Base-by-base conservation (phyloP, 2,113 vertebrate species). In the Python bivittatus region DNA sequence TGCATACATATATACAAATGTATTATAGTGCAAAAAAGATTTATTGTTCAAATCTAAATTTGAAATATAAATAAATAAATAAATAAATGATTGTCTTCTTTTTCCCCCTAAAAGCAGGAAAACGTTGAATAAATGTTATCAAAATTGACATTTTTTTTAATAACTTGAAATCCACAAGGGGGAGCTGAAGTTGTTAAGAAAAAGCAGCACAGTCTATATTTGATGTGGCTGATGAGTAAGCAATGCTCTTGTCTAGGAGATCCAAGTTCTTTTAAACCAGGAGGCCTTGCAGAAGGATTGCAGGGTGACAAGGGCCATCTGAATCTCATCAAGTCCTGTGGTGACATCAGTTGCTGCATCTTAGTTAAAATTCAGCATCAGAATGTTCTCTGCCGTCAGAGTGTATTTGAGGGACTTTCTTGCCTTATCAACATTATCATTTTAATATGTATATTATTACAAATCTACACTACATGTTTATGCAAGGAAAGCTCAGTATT, bases 141-240 rank as follows among this genome's bases (percentile, higher is more conserved):
- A 61, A 25, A 25, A 91, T 52, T 58, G 20, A 58, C 27, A 2
- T 60, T 44, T 44, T 84, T 60, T 20, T 89, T n/a, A n/a, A 54
- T 90, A 57, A 3, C 29, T 17, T 10, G 42, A 27, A 87, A 92
- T 27, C 88, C 91, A 94, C 58, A 54, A 98, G 98, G 88, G 96
- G 97, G 98, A 94, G 97, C 97, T 95, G 92, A 79, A 94, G 93
- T 90, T 85, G 92, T 91, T 93, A 72, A 88, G 83, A 68, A 94
- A 92, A 90, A 48, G 86, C 93, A 92, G 61, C 0, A 27, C 10
- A 83, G 27, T 54, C 27, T 4, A 6, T 29, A 57, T 58, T 33
- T 44, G 3, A 11, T 25, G 42, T 17, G 44, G 87, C 27, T 57
- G 29, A 58, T 84, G 44, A 72, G 20, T 0, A 38, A 52, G 3